A percentile compares a stretch with the other conserved stretches of the same genome.
phyloP scores from a whole-genome alignment of 2,113 vertebrate genomes.

The Gobiocypris rarus region DNA sequence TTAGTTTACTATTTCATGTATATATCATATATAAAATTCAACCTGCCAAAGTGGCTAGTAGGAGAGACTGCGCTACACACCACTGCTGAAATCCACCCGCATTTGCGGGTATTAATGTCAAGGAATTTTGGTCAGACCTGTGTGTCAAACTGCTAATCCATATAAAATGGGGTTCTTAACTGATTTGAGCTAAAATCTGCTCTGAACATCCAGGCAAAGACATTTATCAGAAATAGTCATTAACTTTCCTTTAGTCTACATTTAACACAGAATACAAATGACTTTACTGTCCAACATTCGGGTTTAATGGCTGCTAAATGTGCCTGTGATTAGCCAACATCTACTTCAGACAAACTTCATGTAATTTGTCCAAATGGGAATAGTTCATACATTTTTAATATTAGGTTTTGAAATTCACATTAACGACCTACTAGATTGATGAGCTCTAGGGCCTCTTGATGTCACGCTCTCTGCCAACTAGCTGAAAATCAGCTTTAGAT shows the following conservation, averaged over 20 bases:
- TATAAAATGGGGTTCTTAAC: not conserved
- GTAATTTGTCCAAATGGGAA: conserved; percentile 68
- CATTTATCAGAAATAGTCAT: conserved; percentile 57
- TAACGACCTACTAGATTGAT: conserved; percentile 58
- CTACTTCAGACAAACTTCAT: conserved; percentile 69
- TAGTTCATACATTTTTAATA: conserved; percentile 69
- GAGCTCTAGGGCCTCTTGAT: conserved; percentile 49
- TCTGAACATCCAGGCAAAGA: conserved; percentile 45
- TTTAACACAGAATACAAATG: conserved; percentile 64
- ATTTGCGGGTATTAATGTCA: too few species aligned
- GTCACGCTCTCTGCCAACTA: conserved; percentile 42
- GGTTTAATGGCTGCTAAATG: conserved; percentile 65
- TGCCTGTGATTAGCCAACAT: conserved; percentile 66
- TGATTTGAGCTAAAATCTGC: not conserved
- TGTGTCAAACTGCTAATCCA: conserved; percentile 16
- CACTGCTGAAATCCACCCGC: not conserved
- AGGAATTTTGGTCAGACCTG: conserved; percentile 28
- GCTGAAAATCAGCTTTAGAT: conserved; percentile 21
- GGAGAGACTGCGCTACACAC: too few species aligned
- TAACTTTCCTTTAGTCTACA: conserved; percentile 54
- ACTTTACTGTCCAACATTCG: conserved; percentile 55
- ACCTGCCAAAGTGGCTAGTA: too few species aligned
- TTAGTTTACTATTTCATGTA: too few species aligned
- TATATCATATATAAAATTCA: too few species aligned
- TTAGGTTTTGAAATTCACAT: conserved; percentile 60